Evolutionary conservation across 2,888 invertebrate species (phyloP).

Genomic region (Melanotus villosus): DNA sequence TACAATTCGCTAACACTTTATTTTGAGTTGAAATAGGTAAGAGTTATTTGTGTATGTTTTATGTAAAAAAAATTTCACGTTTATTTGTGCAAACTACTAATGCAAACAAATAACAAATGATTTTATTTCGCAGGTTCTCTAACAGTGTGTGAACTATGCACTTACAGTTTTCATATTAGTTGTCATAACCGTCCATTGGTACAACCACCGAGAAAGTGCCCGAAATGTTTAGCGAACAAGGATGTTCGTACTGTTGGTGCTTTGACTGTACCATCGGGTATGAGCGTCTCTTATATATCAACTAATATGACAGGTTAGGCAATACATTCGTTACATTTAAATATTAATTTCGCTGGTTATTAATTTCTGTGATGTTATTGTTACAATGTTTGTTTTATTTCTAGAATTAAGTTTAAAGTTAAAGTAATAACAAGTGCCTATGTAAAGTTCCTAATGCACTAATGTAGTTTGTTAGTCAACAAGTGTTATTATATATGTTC

Average conservation of each 20-base stretch:
- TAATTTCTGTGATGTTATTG: conserved; percentile 7
- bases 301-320: conserved; percentile 64
- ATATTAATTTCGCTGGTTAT: conserved; percentile 14
- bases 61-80: too few relatives aligned
- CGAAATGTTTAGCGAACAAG: conserved; percentile 66
- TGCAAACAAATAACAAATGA: too few relatives aligned
- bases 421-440: background rate
- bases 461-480: background rate
- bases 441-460: conserved; percentile 17
- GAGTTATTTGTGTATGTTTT: too few relatives aligned
- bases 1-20: too few relatives aligned
- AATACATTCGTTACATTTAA: conserved; percentile 42
- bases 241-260: conserved; percentile 62
- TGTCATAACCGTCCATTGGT: conserved; percentile 70
- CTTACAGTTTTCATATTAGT: conserved; percentile 70
- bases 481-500: conserved; percentile 12
- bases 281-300: conserved; percentile 62
- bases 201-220: conserved; percentile 68
- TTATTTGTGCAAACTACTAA: too few relatives aligned
- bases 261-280: conserved; percentile 62
- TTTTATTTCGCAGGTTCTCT: conserved; percentile 64
- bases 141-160: conserved; percentile 69
- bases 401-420: background rate
- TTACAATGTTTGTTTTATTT: background rate
- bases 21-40: too few relatives aligned